Evolutionary conservation across 2,888 invertebrate genomes (phyloP).

Genomic region (Drosophila hamatofila): DNA sequence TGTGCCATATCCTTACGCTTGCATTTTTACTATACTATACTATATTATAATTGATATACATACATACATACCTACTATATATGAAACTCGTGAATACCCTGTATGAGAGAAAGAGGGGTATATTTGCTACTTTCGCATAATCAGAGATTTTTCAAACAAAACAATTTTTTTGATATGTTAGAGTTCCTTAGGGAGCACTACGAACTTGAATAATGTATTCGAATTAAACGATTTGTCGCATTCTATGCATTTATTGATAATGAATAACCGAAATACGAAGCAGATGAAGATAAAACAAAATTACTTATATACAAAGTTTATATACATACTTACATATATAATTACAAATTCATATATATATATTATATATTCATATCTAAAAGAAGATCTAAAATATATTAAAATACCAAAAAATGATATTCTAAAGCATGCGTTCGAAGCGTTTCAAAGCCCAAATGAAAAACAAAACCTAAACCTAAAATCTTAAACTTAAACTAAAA

Average conservation of each 20-base stretch:
- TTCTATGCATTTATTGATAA: constrained; percentile 75
- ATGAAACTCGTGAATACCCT: constrained; percentile 17
- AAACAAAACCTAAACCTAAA: constrained; percentile 43
- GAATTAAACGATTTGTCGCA: constrained; percentile 68
- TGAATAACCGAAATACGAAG: constrained; percentile 42
- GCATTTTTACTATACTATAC: constrained; percentile 64
- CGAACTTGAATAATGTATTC: constrained; percentile 45
- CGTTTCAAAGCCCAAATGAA: constrained; percentile 67
- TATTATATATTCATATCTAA: constrained; percentile 68
- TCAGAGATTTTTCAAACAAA: constrained; percentile 23
- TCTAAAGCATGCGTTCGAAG: constrained; percentile 76
- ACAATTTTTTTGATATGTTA: constrained; percentile 31
- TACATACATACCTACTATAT: constrained; percentile 19
- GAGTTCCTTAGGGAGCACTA: constrained; percentile 24
- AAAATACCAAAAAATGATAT: constrained; percentile 61
- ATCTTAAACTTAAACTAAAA: constrained; percentile 38
- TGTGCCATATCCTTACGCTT: constrained; percentile 79
- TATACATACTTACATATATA: constrained; percentile 60
- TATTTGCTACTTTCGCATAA: constrained; percentile 22
- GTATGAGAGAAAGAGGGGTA: constrained; percentile 5
- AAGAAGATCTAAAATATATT: constrained; percentile 29
- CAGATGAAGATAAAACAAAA: constrained; percentile 20
- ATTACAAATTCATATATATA: constrained; percentile 59
- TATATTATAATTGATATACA: constrained; percentile 40
- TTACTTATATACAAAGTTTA: constrained; percentile 71